Base-by-base conservation (phyloP, 92 coral and sea anemone species). In the Siderastrea radians region DNA sequence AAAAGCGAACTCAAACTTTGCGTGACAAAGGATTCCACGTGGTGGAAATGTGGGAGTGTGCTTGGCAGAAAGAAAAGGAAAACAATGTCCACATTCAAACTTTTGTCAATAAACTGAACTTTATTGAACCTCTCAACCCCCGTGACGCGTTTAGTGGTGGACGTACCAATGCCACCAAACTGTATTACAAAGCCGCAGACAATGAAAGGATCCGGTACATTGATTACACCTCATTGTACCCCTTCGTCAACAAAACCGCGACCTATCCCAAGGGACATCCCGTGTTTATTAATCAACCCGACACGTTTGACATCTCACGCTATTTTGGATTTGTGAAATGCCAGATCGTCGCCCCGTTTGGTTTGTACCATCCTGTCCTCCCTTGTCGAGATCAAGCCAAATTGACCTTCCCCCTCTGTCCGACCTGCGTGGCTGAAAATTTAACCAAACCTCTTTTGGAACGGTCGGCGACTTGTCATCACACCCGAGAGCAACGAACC, bases 401-500 rank as follows among this genome's bases (percentile, higher is more conserved):
- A 49, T 45, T 83, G 79, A 72, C 55, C 19, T 75, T 84, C 15
- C 82, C 75, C 12, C 17, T 85, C 14, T 85, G 81, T 47, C 64
- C 75, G 11, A 6, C 62, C 5, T 84, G 81, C 16, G 68, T 84
- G n/a, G 63, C 75, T 63, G 53, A 62, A 44, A 43, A 79, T 6
- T 15, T 47, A n/a, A 17, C 46, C 14, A 54, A 57, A 75, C 65
- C 64, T 2, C 38, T 75, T n/a, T 44, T 54, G 8, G 67, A 75
- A 49, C 10, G 48, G 2, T 1, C 57, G 8, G 15, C n/a, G 10
- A 1, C 9, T 12, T 19, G 83, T 7, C 3, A n/a, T 7, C 59
- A 62, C 83, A 16, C 47, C 50, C 46, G 7, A 16, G 48, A 43
- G 2, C 14, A 43, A 46, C 50, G 50, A 10, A 7, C 4, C 12